Percentiles rank a stretch among this genome's conserved stretches.
These are phyloP conservation scores for Chloroclysta siterata DNA, from an alignment of 2,888 invertebrate species.

Conservation along the genomic window DNA sequence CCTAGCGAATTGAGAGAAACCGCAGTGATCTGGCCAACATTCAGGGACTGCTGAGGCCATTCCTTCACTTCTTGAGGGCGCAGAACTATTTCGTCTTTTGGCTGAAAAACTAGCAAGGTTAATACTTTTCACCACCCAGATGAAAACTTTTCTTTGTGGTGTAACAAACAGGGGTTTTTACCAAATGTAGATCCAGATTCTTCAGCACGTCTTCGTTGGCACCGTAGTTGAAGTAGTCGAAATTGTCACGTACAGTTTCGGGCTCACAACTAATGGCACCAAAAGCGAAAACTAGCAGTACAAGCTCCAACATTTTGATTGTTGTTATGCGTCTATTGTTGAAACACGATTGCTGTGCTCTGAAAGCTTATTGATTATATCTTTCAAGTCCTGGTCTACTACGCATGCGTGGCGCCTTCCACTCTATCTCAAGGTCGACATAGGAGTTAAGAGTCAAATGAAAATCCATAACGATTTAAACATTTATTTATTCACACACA, in stretches of 20 bases:
- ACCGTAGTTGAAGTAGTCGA: slow-evolving; percentile 78
- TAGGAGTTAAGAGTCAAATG: slow-evolving; percentile 50
- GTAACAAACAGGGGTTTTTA: slow-evolving; percentile 47
- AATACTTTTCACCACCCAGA: neutral
- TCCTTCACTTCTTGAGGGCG: slow-evolving; percentile 87
- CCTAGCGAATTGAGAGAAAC: slow-evolving; percentile 92
- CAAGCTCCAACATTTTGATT: slow-evolving; percentile 67
- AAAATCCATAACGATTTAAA: slow-evolving; percentile 56
- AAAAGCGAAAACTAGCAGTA: slow-evolving; percentile 56
- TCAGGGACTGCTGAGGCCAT: slow-evolving; percentile 85
- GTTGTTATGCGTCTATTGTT: slow-evolving; percentile 61
- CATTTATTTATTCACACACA: slow-evolving; percentile 69
- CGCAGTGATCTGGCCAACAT: slow-evolving; percentile 93
- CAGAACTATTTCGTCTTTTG: slow-evolving; percentile 79
- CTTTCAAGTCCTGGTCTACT: slow-evolving; percentile 43
- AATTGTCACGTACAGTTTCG: slow-evolving; percentile 76
- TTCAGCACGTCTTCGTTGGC: slow-evolving; percentile 72
- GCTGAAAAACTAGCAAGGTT: slow-evolving; percentile 52
- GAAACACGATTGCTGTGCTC: slow-evolving; percentile 54
- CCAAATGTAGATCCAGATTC: slow-evolving; percentile 72
- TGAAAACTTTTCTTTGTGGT: neutral
- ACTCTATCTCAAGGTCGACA: slow-evolving; percentile 62
- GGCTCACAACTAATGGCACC: slow-evolving; percentile 70
- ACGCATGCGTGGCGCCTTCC: slow-evolving; percentile 72
- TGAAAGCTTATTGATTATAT: slow-evolving; percentile 68